Percentiles rank a stretch among this genome's conserved stretches.
phyloP scores from a whole-genome alignment of 2,113 vertebrate species.

The Mohoua ochrocephala region DNA sequence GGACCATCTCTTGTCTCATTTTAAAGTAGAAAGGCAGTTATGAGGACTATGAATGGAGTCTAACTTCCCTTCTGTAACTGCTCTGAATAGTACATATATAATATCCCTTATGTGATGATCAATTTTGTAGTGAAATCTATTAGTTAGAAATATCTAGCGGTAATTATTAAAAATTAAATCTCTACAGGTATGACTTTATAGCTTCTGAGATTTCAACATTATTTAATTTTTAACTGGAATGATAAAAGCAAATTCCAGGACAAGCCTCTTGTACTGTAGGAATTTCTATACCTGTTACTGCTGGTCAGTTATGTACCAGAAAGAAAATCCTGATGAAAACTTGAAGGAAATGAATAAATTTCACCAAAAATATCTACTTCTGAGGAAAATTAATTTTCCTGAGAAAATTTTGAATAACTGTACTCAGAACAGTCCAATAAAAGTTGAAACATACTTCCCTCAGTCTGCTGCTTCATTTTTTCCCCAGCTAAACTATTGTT shows the following conservation, averaged over 20 bases:
- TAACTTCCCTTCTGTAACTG: background rate
- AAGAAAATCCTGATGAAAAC: background rate
- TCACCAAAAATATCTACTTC: background rate
- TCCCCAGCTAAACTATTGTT: background rate
- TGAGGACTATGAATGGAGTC: background rate
- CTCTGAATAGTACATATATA: background rate
- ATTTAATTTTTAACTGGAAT: background rate
- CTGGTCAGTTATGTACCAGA: background rate
- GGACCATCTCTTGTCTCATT: background rate
- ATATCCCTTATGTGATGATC: background rate
- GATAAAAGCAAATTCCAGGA: background rate
- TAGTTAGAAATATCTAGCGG: background rate
- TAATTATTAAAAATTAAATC: background rate
- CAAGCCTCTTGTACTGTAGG: background rate
- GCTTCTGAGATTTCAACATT: background rate
- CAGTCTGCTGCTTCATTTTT: background rate
- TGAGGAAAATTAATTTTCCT: background rate
- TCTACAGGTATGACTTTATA: background rate
- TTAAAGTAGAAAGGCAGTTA: background rate
- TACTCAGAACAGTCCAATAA: background rate
- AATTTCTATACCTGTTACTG: background rate
- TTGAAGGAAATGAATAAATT: background rate
- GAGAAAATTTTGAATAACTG: background rate
- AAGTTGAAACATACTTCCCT: background rate
- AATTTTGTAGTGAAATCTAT: background rate